These are phyloP conservation scores for Hydraecia micacea DNA, from an alignment of 2,888 invertebrate genomes.

Conservation along the genomic window DNA sequence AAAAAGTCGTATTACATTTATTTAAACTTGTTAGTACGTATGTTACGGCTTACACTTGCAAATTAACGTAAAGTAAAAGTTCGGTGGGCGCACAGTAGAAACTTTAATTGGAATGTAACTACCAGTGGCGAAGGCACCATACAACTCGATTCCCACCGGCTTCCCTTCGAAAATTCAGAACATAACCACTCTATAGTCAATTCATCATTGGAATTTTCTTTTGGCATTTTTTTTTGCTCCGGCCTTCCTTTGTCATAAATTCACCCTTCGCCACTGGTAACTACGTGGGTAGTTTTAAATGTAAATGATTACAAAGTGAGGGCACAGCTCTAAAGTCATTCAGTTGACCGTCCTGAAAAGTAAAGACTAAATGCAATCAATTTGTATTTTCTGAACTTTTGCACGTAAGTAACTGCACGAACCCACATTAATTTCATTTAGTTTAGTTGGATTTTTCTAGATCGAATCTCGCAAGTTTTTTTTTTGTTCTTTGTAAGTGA, in stretches of 20 bases:
- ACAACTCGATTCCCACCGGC: too few relatives aligned
- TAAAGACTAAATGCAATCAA: not conserved
- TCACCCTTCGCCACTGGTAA: too few relatives aligned
- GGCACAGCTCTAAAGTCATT: not conserved
- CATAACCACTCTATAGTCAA: too few relatives aligned
- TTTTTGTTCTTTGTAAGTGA: not conserved
- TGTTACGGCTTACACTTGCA: not conserved
- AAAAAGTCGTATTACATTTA: not conserved
- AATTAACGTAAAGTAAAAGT: not conserved
- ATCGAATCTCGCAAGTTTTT: too few relatives aligned
- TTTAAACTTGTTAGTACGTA: not conserved
- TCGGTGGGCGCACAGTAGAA: not conserved
- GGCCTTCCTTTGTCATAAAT: too few relatives aligned
- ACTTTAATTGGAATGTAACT: constrained; percentile 9
- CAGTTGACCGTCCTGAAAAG: not conserved
- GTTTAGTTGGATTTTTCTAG: not conserved
- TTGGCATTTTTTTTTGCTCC: too few relatives aligned
- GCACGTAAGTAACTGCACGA: not conserved
- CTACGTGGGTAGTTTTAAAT: not conserved
- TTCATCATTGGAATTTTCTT: too few relatives aligned
- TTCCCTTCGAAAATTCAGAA: too few relatives aligned
- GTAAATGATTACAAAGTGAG: constrained; percentile 5
- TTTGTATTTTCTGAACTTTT: not conserved
- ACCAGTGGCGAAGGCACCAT: too few relatives aligned
- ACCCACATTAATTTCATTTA: not conserved